A percentile compares a stretch with the other conserved stretches of the same genome.
phyloP scores from a whole-genome alignment of 2,797 vertebrate species.

The Ambastaia sidthimunki region DNA sequence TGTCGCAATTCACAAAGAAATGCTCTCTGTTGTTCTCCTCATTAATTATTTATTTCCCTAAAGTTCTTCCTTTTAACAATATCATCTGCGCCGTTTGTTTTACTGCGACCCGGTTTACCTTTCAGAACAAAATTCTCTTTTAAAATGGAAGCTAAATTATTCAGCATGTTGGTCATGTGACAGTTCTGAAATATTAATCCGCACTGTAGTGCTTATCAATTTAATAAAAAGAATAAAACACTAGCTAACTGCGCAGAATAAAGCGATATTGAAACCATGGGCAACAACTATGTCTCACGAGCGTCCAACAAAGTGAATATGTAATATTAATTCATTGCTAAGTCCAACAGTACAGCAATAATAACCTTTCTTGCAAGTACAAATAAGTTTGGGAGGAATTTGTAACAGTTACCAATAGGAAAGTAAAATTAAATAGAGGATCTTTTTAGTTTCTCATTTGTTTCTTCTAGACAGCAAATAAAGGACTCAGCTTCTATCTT shows the following conservation, averaged over 20 bases:
- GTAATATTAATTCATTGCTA: not conserved
- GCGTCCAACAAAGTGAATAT: not conserved
- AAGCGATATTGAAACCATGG: not conserved
- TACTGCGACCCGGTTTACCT: slow-evolving; percentile 26
- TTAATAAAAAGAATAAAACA: not conserved
- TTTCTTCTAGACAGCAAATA: no score
- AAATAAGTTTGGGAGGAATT: no score
- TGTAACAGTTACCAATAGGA: no score
- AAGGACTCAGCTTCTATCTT: no score
- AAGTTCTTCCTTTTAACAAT: slow-evolving; percentile 42
- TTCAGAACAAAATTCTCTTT: slow-evolving; percentile 28
- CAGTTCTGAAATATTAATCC: slow-evolving; percentile 64
- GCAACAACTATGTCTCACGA: not conserved
- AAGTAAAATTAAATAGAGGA: no score
- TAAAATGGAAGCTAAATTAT: slow-evolving; percentile 53
- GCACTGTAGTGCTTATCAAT: slow-evolving; percentile 42
- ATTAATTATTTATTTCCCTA: slow-evolving; percentile 46
- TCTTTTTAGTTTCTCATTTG: no score
- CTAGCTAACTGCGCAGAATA: not conserved
- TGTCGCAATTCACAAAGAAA: slow-evolving; percentile 46
- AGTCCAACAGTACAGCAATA: no score
- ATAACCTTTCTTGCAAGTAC: no score
- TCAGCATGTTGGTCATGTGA: slow-evolving; percentile 48
- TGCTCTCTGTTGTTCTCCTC: slow-evolving; percentile 27
- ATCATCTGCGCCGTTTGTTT: slow-evolving; percentile 37